phyloP scores from a whole-genome alignment of 2,113 vertebrate genomes.

The chimpanzee (Pan troglodytes) region NHGRI_mPanTro3-v2.1_pri NC_072404.2:137479001-137479500 shows the following conservation, averaged over 20 bases:
- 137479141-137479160: too few species aligned
- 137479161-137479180: background rate
- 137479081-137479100: constrained; percentile 62
- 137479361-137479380: background rate
- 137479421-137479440: background rate
- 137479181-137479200: background rate
- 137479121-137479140: background rate
- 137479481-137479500: background rate
- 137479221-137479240: too few species aligned
- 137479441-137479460: background rate
- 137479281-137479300: background rate
- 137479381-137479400: background rate
- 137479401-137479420: background rate
- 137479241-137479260: background rate
- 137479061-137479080: constrained; percentile 78
- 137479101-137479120: background rate
- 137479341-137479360: background rate
- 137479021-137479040: constrained; percentile 54
- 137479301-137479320: background rate
- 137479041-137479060: constrained; percentile 85
- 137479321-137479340: background rate
- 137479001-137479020: constrained; percentile 37
- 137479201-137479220: background rate
- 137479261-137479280: background rate
- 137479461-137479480: background rate